phyloP scores from a whole-genome alignment of 1,140 invertebrate genomes.

The Drosophila nebulosa region DNA sequence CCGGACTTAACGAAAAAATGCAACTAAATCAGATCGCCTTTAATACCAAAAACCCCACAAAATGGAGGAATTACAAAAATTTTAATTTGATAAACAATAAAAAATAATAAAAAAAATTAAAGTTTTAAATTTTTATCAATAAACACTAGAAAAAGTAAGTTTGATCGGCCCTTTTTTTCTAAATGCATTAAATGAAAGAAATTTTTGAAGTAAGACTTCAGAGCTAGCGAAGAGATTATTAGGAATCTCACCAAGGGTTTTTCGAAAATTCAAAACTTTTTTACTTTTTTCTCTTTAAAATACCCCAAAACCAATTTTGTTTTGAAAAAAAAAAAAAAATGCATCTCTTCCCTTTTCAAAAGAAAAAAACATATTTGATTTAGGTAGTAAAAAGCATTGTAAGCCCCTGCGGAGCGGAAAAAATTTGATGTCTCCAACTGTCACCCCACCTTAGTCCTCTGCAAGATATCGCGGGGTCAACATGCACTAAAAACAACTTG shows the following conservation, averaged over 20 bases:
- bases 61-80: no score
- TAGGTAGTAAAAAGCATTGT: neutral
- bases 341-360: slow-evolving; percentile 6
- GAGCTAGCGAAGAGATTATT: slow-evolving; percentile 5
- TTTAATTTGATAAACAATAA: slow-evolving; percentile 1
- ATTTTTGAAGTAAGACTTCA: neutral
- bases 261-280: slow-evolving; percentile 1
- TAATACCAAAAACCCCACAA: no score
- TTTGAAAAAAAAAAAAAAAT: slow-evolving; percentile 16
- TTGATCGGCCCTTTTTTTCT: neutral
- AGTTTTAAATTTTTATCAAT: neutral
- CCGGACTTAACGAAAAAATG: no score
- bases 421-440: slow-evolving; percentile 4
- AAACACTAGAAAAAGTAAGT: slow-evolving; percentile 7
- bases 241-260: neutral
- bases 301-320: neutral
- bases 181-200: neutral
- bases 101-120: slow-evolving; percentile 8
- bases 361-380: slow-evolving; percentile 17
- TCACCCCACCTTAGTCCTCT: slow-evolving; percentile 1
- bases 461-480: neutral
- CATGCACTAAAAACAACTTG: slow-evolving; percentile 18
- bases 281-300: neutral
- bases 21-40: no score
- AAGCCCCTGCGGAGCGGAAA: neutral